A percentile compares a stretch with the other conserved stretches of the same genome.
These are phyloP conservation scores for Nephrotoma guestfalica DNA, from an alignment of 2,888 invertebrate genomes.

Conservation along the genomic window DNA sequence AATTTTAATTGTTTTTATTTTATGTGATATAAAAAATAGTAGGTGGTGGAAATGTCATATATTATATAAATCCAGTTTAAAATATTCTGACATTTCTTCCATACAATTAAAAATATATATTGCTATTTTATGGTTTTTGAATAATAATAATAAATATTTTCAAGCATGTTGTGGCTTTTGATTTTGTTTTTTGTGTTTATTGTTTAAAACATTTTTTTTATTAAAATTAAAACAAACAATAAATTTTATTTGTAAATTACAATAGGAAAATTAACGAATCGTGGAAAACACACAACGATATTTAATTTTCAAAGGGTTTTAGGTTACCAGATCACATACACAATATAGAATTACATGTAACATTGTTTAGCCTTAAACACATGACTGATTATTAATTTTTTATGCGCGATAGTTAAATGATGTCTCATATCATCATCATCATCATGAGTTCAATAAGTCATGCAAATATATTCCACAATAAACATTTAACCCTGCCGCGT, in stretches of 20 bases:
- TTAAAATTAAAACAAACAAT: constrained; percentile 8
- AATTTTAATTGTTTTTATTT: neutral
- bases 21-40: neutral
- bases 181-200: neutral
- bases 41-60: neutral
- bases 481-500: neutral
- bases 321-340: neutral
- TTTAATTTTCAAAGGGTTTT: neutral
- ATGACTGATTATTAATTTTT: neutral
- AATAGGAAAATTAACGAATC: neutral
- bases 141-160: neutral
- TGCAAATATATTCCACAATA: neutral
- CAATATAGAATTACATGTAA: neutral
- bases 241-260: constrained; percentile 2
- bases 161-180: neutral
- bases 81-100: neutral
- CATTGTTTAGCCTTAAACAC: neutral
- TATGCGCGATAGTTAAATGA: neutral
- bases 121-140: neutral
- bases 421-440: neutral
- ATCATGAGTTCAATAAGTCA: neutral
- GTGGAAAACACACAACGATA: neutral
- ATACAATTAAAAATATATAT: neutral
- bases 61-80: neutral
- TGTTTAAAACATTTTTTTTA: constrained; percentile 1